These are phyloP conservation scores for Microctenopoma lineatum DNA, from an alignment of 2,797 vertebrate genomes.

Conservation along the genomic window DNA sequence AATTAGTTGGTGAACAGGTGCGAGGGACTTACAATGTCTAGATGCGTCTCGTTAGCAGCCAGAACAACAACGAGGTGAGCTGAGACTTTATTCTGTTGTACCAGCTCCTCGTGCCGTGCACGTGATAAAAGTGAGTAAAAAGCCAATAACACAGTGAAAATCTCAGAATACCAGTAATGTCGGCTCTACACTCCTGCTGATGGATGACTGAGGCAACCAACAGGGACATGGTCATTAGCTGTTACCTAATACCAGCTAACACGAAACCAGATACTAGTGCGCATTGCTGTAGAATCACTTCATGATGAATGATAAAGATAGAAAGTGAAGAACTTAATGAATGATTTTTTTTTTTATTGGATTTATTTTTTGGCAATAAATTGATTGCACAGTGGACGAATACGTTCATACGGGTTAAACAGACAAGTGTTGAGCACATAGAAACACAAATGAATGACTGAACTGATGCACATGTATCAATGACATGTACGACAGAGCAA, in stretches of 20 bases:
- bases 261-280: slow-evolving; percentile 17
- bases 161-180: too few relatives aligned
- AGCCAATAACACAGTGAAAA: too few relatives aligned
- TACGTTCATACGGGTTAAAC: not conserved
- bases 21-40: too few relatives aligned
- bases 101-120: too few relatives aligned
- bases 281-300: slow-evolving; percentile 16
- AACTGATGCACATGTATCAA: not conserved
- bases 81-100: too few relatives aligned
- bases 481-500: not conserved
- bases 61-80: too few relatives aligned
- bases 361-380: not conserved
- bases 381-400: not conserved
- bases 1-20: too few relatives aligned
- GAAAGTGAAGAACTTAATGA: slow-evolving; percentile 27
- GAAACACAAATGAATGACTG: not conserved
- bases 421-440: not conserved
- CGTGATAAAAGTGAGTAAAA: too few relatives aligned
- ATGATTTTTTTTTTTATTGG: not conserved
- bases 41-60: too few relatives aligned
- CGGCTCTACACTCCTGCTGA: not conserved
- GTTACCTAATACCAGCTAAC: slow-evolving; percentile 39
- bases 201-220: slow-evolving; percentile 26
- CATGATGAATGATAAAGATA: slow-evolving; percentile 7
- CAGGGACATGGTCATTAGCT: slow-evolving; percentile 42